phyloP scores from a whole-genome alignment of 1,140 invertebrate genomes.

The Pseudobourletiella spinata region DNA sequence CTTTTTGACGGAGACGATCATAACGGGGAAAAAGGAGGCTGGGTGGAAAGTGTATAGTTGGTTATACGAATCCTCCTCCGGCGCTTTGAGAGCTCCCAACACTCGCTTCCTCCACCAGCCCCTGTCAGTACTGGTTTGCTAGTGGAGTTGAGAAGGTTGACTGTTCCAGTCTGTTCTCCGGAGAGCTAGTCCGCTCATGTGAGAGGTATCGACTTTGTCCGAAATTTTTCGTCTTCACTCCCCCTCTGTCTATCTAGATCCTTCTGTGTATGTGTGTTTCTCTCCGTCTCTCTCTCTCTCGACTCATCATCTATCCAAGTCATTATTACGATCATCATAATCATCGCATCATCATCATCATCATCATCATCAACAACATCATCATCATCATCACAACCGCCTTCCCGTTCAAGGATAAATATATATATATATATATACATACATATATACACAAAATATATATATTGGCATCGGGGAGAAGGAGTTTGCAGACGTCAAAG shows the following conservation, averaged over 20 bases:
- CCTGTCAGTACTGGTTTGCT: neutral
- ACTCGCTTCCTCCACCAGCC: neutral
- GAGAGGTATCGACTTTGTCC: neutral
- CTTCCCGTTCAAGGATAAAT: too few relatives aligned
- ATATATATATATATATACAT: neutral
- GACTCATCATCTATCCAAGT: neutral
- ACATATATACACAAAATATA: neutral
- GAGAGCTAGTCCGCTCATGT: neutral
- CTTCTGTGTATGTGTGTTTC: neutral
- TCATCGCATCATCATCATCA: neutral
- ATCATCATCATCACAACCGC: neutral
- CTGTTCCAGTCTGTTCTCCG: conserved; percentile 2
- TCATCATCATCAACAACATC: neutral
- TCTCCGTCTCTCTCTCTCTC: neutral
- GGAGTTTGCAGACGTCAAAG: neutral
- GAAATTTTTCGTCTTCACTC: neutral
- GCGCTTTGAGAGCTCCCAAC: neutral
- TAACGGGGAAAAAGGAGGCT: neutral
- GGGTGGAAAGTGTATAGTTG: neutral
- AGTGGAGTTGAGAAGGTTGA: neutral
- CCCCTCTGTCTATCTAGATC: neutral
- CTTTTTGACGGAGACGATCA: neutral
- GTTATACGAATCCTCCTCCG: neutral
- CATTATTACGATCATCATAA: neutral
- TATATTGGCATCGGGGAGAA: neutral